phyloP scores from a whole-genome alignment of 2,113 vertebrate genomes.

The Bothrops jararaca region DNA sequence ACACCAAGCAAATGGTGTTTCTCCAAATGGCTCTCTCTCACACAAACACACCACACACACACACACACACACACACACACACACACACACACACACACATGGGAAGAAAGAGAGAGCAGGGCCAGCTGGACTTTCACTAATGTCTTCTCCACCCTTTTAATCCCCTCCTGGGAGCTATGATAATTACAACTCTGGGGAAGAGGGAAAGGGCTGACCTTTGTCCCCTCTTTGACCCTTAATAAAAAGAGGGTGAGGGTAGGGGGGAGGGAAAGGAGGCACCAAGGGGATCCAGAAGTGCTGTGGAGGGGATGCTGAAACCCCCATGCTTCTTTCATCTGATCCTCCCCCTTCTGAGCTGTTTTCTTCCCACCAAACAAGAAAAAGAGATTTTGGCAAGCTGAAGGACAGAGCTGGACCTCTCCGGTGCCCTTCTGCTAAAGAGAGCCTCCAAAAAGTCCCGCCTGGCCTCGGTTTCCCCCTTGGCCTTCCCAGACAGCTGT shows the following conservation, averaged over 20 bases:
- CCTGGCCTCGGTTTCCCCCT: neutral
- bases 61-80: neutral
- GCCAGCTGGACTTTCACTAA: neutral
- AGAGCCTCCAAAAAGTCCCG: neutral
- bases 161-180: neutral
- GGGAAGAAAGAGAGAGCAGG: neutral
- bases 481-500: conserved; percentile 5
- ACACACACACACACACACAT: neutral
- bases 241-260: neutral
- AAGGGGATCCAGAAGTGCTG: neutral
- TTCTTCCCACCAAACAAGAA: neutral
- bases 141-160: neutral
- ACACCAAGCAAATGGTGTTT: neutral
- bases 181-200: neutral
- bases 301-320: neutral
- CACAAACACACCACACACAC: neutral
- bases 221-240: neutral
- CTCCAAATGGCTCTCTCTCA: neutral
- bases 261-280: neutral
- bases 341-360: too few relatives aligned
- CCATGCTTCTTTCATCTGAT: neutral
- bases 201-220: neutral
- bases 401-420: neutral
- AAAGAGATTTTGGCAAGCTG: neutral
- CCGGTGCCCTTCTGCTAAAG: neutral